Evolutionary conservation across 2,113 vertebrate genomes (phyloP).

Genomic region (Sinocyclocheilus maitianheensis): DNA sequence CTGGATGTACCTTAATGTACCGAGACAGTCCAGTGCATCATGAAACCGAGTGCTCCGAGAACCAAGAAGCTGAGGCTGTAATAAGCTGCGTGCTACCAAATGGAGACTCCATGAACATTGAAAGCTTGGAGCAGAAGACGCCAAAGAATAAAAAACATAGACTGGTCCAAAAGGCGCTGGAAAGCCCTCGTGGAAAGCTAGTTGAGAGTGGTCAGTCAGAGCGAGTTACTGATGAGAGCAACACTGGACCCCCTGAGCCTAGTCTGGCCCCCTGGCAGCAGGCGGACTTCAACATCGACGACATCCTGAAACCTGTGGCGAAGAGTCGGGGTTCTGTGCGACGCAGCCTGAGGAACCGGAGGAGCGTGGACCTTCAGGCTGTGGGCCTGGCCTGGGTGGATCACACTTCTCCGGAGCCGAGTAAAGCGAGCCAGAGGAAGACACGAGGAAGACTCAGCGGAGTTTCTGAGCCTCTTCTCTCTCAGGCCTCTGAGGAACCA

Average conservation of each 20-base stretch:
- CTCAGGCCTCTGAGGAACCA: slow-evolving; percentile 40
- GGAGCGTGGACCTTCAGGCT: slow-evolving; percentile 1
- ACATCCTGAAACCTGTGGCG: slow-evolving; percentile 68
- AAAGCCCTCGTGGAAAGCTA: neutral
- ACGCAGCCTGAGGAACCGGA: slow-evolving; percentile 75
- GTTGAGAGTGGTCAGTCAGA: neutral
- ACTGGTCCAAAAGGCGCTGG: neutral
- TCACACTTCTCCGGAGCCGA: slow-evolving; percentile 60
- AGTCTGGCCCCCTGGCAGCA: slow-evolving; percentile 65
- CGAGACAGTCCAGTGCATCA: neutral
- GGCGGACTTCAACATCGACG: slow-evolving; percentile 71
- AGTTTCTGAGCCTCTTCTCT: neutral
- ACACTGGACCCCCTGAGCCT: neutral
- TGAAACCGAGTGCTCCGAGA: neutral
- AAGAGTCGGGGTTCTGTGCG: slow-evolving; percentile 69
- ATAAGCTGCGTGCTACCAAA: neutral
- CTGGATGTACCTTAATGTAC: neutral
- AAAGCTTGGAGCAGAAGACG: neutral
- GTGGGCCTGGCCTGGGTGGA: slow-evolving; percentile 74
- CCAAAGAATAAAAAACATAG: neutral
- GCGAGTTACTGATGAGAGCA: neutral
- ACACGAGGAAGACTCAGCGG: slow-evolving; percentile 50
- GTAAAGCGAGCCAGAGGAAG: slow-evolving; percentile 28
- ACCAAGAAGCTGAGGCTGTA: neutral
- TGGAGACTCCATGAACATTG: neutral